phyloP scores from a whole-genome alignment of 2,888 invertebrate genomes.

The Agrypnus murinus region DNA sequence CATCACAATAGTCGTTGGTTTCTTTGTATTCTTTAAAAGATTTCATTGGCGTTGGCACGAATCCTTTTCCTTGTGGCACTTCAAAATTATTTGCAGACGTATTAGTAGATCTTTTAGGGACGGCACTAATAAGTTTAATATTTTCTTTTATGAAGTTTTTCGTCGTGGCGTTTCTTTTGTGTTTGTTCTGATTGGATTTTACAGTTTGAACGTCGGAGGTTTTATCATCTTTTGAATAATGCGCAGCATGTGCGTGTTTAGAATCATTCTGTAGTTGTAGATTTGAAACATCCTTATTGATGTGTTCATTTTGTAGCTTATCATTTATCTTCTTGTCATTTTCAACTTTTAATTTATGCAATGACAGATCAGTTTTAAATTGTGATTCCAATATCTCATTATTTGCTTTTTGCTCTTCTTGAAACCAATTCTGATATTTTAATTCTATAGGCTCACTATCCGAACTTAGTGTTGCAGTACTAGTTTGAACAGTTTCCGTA shows the following conservation, averaged over 20 bases:
- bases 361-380: conserved; percentile 40
- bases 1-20: conserved; percentile 21
- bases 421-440: conserved; percentile 56
- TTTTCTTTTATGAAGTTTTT: conserved; percentile 47
- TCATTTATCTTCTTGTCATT: background rate
- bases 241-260: background rate
- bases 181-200: conserved; percentile 33
- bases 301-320: background rate
- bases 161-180: conserved; percentile 19
- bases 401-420: conserved; percentile 50
- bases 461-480: conserved; percentile 29
- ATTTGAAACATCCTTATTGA: background rate
- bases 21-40: conserved; percentile 52
- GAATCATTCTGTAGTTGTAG: background rate
- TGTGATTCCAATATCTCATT: conserved; percentile 33
- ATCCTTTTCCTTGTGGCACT: conserved; percentile 41
- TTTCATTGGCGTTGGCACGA: conserved; percentile 54
- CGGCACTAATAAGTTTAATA: conserved; percentile 25
- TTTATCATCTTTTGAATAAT: conserved; percentile 5
- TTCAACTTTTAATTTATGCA: conserved; percentile 42
- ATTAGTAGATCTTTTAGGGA: too few species aligned
- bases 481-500: conserved; percentile 28
- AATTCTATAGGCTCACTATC: conserved; percentile 32
- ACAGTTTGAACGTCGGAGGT: background rate
- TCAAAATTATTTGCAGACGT: background rate